Evolutionary conservation across 1,140 invertebrate genomes (phyloP), one percentile per base, ranked within the genome.

Genomic region (Drosophila mojavensis): DNA sequence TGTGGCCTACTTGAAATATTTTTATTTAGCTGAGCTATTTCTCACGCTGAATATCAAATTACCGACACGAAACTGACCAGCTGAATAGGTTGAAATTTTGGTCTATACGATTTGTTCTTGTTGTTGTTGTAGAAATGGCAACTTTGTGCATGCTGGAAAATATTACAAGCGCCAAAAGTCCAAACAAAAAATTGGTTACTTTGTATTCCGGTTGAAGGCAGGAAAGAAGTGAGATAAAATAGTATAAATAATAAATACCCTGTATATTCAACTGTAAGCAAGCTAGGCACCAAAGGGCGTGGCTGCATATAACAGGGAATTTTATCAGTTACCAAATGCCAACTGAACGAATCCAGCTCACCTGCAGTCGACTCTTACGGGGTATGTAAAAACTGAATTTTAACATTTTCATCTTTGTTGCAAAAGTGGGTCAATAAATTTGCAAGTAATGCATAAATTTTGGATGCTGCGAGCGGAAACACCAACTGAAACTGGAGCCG

Each of bases 381-480:
- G 30, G 43, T 24, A 61, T 61, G n/a, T 2, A 15, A 13, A 53
- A 60, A 67, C 53, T 33, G 72, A 67, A 75, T 75, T 75, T 75
- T 69, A 75, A 75, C 72, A 70, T 62, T 75, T 64, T 60, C 72
- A 64, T 70, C 72, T 73, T 73, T 73, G 70, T 73, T 73, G 70
- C 64, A 70, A 50, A 75, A 75, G 54, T 75, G 67, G 72, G 72
- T 75, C 72, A 75, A 75, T 75, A 75, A 75, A 75, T 63, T 73
- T 75, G 72, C 72, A 75, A 75, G 72, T 75, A 70, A 70, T 75
- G 72, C 72, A 75, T 70, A 75, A 75, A 64, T 70, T 70, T 75
- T 62, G 50, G 33, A 15, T 41, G 64, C 56, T 59, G 63, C 28
- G 33, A 60, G 41, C 20, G 30, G 33, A 5, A 56, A 41, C n/a